Conservation (phyloP, 2,888 invertebrate genomes). For the Gymnoscelis rufifasciata region DNA sequence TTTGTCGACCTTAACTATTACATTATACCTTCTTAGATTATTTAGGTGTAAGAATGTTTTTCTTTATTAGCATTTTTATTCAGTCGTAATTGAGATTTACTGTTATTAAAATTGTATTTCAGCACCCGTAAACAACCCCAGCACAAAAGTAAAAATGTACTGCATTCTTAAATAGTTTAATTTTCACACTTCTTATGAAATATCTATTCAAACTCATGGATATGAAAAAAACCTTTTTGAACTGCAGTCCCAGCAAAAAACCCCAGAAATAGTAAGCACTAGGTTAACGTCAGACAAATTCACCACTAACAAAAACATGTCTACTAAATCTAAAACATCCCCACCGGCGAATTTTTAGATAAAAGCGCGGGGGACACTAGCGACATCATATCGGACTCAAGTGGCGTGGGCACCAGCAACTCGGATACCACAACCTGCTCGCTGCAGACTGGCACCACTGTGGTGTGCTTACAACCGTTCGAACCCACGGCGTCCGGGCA, state of each 20-base stretch:
- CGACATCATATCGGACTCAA: conserved; percentile 95
- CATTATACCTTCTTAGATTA: conserved; percentile 44
- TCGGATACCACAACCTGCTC: conserved; percentile 90
- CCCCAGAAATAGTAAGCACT: not conserved
- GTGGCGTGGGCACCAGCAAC: conserved; percentile 93
- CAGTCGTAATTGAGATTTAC: not conserved
- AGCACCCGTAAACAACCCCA: not conserved
- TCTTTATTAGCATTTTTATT: not conserved
- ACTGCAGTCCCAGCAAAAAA: not conserved
- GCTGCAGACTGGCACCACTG: conserved; percentile 86
- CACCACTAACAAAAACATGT: too few species aligned
- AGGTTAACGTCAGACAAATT: too few species aligned
- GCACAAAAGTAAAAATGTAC: not conserved
- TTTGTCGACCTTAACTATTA: conserved; percentile 29
- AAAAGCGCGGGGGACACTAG: conserved; percentile 94
- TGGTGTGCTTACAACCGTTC: conserved; percentile 91
- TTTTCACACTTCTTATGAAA: too few species aligned
- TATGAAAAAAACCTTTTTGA: too few species aligned
- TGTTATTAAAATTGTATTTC: not conserved
- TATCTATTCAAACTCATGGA: too few species aligned
- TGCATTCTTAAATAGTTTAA: too few species aligned
- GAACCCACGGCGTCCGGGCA: conserved; percentile 86
- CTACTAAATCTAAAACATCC: conserved; percentile 8
- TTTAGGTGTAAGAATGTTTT: conserved; percentile 29
- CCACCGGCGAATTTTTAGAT: conserved; percentile 76